Evolutionary conservation across 2,113 vertebrate species (phyloP), one percentile per base, ranked within the genome.

Genomic region (Leptobrachium leishanense): DNA sequence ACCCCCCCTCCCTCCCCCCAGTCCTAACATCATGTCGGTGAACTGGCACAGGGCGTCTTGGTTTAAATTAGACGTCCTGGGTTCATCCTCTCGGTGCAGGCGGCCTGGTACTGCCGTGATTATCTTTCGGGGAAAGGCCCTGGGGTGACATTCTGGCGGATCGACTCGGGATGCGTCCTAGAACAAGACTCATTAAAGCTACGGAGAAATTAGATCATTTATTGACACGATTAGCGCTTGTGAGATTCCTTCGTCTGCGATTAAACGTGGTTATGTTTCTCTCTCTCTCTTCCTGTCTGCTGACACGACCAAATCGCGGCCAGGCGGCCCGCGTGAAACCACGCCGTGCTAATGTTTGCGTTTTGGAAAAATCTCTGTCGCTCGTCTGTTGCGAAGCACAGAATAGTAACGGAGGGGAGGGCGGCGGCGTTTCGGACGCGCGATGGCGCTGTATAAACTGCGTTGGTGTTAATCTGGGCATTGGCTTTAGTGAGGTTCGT

Each of bases 171-270:
- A 73, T 54, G 53, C 41, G 72, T 43, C 72, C 72, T 62, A 73
- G 72, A 73, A 73, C 72, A 62, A 31, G 39, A n/a, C 54, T 73
- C 39, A 62, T 73, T 73, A 73, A 73, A 6, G 54, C 13, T 15
- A 31, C 31, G 10, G n/a, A n/a, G 72, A 41, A 54, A 43, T 7
- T 1, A 69, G 68, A 69, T 73, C 12, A 43, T 62, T n/a, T 62
- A 62, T 43, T 43, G 40, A 59, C 72, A 43, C 40, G 15, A 62
- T 73, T 62, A 73, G n/a, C 12, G 43, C 1, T 53, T 43, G 54
- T 5, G 43, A 57, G 10, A 57, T 15, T 10, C 55, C 55, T 57
- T 57, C 55, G 10, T 15, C 5, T 7, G 9, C 3, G 55, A 57
- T 57, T 12, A 15, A 57, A 57, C 55, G 50, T 31, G 20, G 20